phyloP scores from a whole-genome alignment of 2,888 invertebrate genomes.

The Hesperia comma region DNA sequence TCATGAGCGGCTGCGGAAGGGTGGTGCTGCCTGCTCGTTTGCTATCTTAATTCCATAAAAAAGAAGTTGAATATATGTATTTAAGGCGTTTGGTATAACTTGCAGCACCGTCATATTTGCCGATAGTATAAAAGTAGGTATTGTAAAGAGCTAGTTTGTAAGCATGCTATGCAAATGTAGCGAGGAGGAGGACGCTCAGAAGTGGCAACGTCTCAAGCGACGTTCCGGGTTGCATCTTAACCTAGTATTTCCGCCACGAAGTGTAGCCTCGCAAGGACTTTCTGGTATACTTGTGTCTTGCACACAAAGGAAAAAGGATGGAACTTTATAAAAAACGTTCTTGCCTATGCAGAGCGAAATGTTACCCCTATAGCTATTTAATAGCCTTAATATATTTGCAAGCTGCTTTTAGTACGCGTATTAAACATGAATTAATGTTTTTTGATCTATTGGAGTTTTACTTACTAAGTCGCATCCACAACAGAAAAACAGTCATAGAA shows the following conservation, averaged over 20 bases:
- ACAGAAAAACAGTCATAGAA: too few species aligned
- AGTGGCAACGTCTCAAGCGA: slow-evolving; percentile 6
- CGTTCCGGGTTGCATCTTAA: slow-evolving; percentile 29
- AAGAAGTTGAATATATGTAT: too few species aligned
- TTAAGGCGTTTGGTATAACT: too few species aligned
- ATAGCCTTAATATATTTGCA: too few species aligned
- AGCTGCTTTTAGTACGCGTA: too few species aligned
- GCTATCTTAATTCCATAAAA: too few species aligned
- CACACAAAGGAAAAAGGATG: slow-evolving; percentile 2
- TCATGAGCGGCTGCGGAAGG: too few species aligned
- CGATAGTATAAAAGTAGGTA: neutral
- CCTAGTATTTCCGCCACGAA: slow-evolving; percentile 19
- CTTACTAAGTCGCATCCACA: too few species aligned
- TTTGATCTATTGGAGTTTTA: too few species aligned
- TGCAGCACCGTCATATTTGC: neutral
- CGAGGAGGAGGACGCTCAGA: slow-evolving; percentile 7
- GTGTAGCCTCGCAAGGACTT: slow-evolving; percentile 17
- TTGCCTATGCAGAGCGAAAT: neutral
- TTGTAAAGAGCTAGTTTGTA: neutral
- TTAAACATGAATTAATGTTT: too few species aligned
- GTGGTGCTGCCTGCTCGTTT: too few species aligned
- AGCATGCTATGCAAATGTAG: slow-evolving; percentile 21
- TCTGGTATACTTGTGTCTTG: slow-evolving; percentile 8
- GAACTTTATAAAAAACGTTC: slow-evolving; percentile 4
- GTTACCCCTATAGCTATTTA: too few species aligned